Percentiles rank a stretch among this genome's conserved stretches.
Evolutionary conservation across 2,888 invertebrate species (phyloP).

Genomic region (Seladonia tumulorum): DNA sequence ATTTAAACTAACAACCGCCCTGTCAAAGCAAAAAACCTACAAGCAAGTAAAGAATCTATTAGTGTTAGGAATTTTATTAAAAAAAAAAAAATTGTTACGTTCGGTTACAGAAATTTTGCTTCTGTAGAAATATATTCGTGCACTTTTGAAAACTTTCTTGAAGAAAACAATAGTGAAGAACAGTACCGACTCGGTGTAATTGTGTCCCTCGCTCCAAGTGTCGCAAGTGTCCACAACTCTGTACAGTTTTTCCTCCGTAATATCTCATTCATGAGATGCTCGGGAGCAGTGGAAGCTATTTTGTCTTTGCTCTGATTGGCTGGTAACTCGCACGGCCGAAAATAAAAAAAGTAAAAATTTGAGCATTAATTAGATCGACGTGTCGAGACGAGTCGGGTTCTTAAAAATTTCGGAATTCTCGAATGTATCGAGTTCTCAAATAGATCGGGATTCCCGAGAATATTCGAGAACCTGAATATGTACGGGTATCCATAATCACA

Average conservation of each 20-base stretch:
- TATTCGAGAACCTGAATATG: no score
- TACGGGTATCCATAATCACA: no score
- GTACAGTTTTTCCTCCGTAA: neutral
- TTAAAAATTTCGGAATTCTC: no score
- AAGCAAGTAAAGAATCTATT: slow-evolving; percentile 13
- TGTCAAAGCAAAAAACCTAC: slow-evolving; percentile 10
- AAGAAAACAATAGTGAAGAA: slow-evolving; percentile 20
- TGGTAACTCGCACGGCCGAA: no score
- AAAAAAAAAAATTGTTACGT: neutral
- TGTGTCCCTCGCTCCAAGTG: neutral
- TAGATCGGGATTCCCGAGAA: no score
- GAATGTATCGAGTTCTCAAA: no score
- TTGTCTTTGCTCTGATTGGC: no score
- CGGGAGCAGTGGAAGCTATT: neutral
- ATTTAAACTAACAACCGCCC: slow-evolving; percentile 33
- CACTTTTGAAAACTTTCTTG: slow-evolving; percentile 13
- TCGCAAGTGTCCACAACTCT: neutral
- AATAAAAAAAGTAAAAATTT: no score
- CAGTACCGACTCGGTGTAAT: neutral
- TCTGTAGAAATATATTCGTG: slow-evolving; percentile 20
- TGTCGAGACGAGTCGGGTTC: no score
- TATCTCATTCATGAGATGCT: neutral
- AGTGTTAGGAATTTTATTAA: slow-evolving; percentile 8
- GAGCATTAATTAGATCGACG: no score
- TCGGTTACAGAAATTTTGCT: slow-evolving; percentile 15